Conservation (phyloP, 23 tunicate genomes). For the Corella eumyota region DNA sequence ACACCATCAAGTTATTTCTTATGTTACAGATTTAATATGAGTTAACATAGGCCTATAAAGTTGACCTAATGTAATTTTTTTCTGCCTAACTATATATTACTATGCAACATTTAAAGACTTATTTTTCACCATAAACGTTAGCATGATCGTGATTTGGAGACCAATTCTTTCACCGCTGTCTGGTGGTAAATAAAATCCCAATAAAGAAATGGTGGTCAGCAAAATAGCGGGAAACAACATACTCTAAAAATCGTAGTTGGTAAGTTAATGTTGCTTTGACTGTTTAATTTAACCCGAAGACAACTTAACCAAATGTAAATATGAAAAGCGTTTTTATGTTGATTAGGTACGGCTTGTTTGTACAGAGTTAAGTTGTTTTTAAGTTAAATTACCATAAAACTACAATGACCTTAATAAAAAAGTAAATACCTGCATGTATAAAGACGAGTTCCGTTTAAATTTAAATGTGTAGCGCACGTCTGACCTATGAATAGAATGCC, state of each 20-base stretch:
- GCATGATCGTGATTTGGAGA: constrained; percentile 69
- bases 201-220: constrained; percentile 64
- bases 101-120: neutral
- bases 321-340: no score
- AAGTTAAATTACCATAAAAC: no score
- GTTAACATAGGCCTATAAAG: no score
- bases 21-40: no score
- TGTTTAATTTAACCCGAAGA: no score
- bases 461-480: constrained; percentile 24
- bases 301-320: no score
- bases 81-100: neutral
- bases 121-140: constrained; percentile 62
- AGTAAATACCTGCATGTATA: constrained; percentile 61
- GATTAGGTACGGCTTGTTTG: no score
- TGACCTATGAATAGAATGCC: constrained; percentile 21
- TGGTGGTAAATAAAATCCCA: constrained; percentile 78
- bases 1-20: no score
- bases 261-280: no score
- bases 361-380: no score
- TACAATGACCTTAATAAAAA: no score
- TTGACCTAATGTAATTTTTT: no score
- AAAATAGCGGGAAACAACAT: constrained; percentile 83
- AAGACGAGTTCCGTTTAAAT: constrained; percentile 49
- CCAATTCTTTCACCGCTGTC: constrained; percentile 90
- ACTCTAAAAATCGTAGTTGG: constrained; percentile 42